Conservation (phyloP, 64 coral and sea anemone genomes). For the Montipora efflorescens region DNA sequence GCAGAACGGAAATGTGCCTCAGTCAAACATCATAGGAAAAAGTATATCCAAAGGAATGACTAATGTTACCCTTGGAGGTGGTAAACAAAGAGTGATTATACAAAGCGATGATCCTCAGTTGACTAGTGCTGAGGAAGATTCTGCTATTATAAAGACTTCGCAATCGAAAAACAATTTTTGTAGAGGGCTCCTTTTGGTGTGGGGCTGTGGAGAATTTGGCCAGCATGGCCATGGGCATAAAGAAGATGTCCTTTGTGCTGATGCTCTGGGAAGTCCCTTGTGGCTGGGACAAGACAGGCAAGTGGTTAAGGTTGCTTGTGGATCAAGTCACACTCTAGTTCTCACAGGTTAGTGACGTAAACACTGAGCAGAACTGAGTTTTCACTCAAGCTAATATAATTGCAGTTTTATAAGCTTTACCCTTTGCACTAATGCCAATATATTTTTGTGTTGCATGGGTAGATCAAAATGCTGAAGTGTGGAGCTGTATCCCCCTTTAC, state of each 20-base stretch:
- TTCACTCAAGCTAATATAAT: too few species aligned
- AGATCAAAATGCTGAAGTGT: too few species aligned
- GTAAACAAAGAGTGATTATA: not conserved
- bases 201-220: conserved; percentile 99
- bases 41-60: not conserved
- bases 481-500: not conserved
- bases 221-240: conserved; percentile 93
- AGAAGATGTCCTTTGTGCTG: conserved; percentile 55
- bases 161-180: not conserved
- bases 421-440: too few species aligned
- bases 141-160: not conserved
- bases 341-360: conserved; percentile 75
- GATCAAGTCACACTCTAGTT: conserved; percentile 91
- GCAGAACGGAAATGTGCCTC: not conserved
- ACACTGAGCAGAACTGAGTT: too few species aligned
- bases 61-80: not conserved
- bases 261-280: conserved; percentile 54
- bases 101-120: not conserved
- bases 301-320: conserved; percentile 80
- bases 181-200: conserved; percentile 81
- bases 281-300: conserved; percentile 73
- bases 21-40: not conserved
- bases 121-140: not conserved
- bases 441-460: too few species aligned
- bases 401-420: too few species aligned